Base-by-base conservation (phyloP, 2,113 vertebrate species). In the Bagarius yarrelli region DNA sequence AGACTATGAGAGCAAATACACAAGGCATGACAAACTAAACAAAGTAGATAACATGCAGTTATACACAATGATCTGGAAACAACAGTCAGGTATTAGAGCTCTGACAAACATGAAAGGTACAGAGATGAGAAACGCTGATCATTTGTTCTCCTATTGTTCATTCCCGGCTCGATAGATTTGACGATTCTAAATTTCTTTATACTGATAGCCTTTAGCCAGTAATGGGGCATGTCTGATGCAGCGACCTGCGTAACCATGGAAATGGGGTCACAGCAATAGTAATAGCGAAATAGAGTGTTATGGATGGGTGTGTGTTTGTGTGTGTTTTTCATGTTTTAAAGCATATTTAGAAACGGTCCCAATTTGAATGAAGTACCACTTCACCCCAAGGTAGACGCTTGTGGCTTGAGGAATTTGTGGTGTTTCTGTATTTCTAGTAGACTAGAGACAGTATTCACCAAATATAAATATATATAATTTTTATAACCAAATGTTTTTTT, bases 171-270 rank as follows among this genome's bases (percentile, higher is more conserved):
- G 5, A 50, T 32, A 44, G 40, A 50, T 77, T 77, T 50, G 34
- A 76, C 36, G 57, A 61, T 76, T 76, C 61, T 23, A 40, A 76
- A 60, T 76, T 61, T 61, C 57, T 76, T 61, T 21, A 34, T 12
- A n/a, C n/a, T 76, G 61, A 76, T 77, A 77, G 75, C 75, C 47
- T 76, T 76, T 36, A 77, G 75, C 75, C 59, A 77, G 75, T 77
- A 77, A 77, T 77, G 75, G 40, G 30, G 75, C 75, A 52, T 77
- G 75, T 63, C 75, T 77, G 75, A 52, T 63, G 25, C 25, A 8
- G 36, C 16, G 59, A 63, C 59, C 40, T 77, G 57, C 1, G 44
- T 63, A 77, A 77, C 75, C 56, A 77, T 77, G 75, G 59, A 77
- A 77, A 61, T 77, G 59, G 56, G 56, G 8, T 34, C 44, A 59